Evolutionary conservation across 2,888 invertebrate genomes (phyloP), one percentile per base, ranked within the genome.

Genomic region (Cerceris rybyensis): DNA sequence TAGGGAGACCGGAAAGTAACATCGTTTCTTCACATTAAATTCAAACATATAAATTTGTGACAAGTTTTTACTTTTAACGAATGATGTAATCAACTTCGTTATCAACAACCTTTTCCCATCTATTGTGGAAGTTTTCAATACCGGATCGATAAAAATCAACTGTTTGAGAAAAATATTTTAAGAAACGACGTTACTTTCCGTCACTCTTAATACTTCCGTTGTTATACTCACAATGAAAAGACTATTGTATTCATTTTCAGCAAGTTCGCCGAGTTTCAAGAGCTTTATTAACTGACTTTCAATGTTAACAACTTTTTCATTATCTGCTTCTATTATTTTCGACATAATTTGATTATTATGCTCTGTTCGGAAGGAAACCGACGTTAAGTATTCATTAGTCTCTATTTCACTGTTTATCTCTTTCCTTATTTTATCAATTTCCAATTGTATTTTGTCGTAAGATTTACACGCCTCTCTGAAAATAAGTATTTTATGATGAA

Each of bases 361-460:
- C 0, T 93, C 89, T 6, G 95, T 86, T 74, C 95, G 94, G 60
- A 93, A 93, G 85, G 94, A 95, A 67, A 95, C 93, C 87, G 94
- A 93, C 0, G 94, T 94, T 2, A 96, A 88, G 81, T 94, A 94
- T 86, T 95, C 96, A 86, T 96, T 95, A 13, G 93, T 93, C 70
- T 94, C 93, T 94, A 96, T 95, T 91, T 96, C 96, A 75, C 95
- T 95, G 69, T 92, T 91, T 2, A 94, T 93, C 55, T 95, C 93
- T 85, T 96, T 96, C 89, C 95, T 96, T 0, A 95, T 93, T 71
- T 95, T 94, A 60, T 95, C 95, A 64, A 96, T 93, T 88, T 95
- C 95, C 65, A 93, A 92, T 6, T 93, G 86, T 70, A 95, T 89
- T 0, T 94, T 93, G 69, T 93, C 93, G 49, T 95, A 94, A 58